phyloP scores from a whole-genome alignment of 2,797 vertebrate species.

The Crocidura indochinensis region DNA sequence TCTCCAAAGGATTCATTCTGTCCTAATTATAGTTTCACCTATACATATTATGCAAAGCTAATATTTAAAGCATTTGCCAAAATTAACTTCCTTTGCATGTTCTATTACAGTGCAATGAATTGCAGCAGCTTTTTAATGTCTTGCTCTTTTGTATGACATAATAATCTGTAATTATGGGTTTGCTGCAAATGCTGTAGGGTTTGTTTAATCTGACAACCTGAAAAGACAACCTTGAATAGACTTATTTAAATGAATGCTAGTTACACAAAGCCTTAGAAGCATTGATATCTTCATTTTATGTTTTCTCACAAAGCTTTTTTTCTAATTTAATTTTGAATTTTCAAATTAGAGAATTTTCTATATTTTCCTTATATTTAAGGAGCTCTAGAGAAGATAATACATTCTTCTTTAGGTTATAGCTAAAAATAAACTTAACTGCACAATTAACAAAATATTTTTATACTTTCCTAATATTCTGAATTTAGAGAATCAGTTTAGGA shows the following conservation, averaged over 20 bases:
- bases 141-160: slow-evolving; percentile 91
- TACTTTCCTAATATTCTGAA: slow-evolving; percentile 48
- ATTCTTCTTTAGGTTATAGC: slow-evolving; percentile 61
- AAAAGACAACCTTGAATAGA: slow-evolving; percentile 92
- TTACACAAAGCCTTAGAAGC: slow-evolving; percentile 87
- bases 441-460: slow-evolving; percentile 65
- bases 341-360: slow-evolving; percentile 83
- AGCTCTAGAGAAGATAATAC: slow-evolving; percentile 49
- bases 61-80: slow-evolving; percentile 93
- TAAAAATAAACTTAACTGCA: slow-evolving; percentile 64
- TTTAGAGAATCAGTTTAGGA: slow-evolving; percentile 57
- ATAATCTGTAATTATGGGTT: slow-evolving; percentile 93
- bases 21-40: slow-evolving; percentile 93
- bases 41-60: slow-evolving; percentile 92
- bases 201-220: slow-evolving; percentile 92
- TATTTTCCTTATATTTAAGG: slow-evolving; percentile 63
- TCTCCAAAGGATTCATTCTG: slow-evolving; percentile 90
- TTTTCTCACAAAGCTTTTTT: slow-evolving; percentile 87
- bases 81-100: slow-evolving; percentile 92
- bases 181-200: slow-evolving; percentile 90
- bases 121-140: slow-evolving; percentile 90
- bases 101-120: slow-evolving; percentile 90
- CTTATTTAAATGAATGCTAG: slow-evolving; percentile 88
- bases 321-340: slow-evolving; percentile 88
- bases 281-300: slow-evolving; percentile 88